phyloP scores from a whole-genome alignment of 30 jellyfish, hydroid and myxozoan species.

The Chrysaora quinquecirrha region DNA sequence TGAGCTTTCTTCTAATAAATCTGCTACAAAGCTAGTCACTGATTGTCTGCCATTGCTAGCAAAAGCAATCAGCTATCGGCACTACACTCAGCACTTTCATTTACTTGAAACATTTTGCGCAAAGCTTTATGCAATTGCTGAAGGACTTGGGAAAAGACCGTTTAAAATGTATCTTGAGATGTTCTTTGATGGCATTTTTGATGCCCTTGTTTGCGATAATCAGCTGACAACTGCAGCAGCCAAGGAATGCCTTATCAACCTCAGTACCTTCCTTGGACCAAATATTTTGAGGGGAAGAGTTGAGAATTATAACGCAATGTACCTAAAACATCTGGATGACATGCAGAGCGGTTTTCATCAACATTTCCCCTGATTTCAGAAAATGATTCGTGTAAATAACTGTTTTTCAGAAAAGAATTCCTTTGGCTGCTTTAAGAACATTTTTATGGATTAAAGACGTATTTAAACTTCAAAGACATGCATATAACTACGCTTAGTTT shows the following conservation, averaged over 20 bases:
- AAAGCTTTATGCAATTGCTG: slow-evolving; percentile 78
- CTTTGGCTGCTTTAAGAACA: no score
- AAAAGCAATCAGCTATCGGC: slow-evolving; percentile 71
- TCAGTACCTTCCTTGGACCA: slow-evolving; percentile 73
- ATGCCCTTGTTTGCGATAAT: slow-evolving; percentile 80
- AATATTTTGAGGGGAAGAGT: slow-evolving; percentile 88
- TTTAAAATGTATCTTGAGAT: slow-evolving; percentile 81
- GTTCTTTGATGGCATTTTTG: slow-evolving; percentile 74
- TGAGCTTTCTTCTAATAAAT: slow-evolving; percentile 57
- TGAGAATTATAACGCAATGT: slow-evolving; percentile 77
- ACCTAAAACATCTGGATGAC: slow-evolving; percentile 43
- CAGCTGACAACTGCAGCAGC: slow-evolving; percentile 96
- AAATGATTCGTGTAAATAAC: no score
- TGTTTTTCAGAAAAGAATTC: no score
- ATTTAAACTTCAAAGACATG: no score
- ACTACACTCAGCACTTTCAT: slow-evolving; percentile 82
- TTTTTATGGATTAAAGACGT: no score
- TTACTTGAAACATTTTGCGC: slow-evolving; percentile 80
- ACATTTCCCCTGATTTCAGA: no score
- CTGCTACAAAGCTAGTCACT: slow-evolving; percentile 49
- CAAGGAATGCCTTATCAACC: slow-evolving; percentile 67
- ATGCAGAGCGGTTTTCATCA: slow-evolving; percentile 3
- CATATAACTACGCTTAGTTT: no score
- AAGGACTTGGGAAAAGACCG: slow-evolving; percentile 78
- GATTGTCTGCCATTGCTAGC: slow-evolving; percentile 68